Conservation (phyloP, 2,113 vertebrate genomes). For the Nesoenas mayeri region DNA sequence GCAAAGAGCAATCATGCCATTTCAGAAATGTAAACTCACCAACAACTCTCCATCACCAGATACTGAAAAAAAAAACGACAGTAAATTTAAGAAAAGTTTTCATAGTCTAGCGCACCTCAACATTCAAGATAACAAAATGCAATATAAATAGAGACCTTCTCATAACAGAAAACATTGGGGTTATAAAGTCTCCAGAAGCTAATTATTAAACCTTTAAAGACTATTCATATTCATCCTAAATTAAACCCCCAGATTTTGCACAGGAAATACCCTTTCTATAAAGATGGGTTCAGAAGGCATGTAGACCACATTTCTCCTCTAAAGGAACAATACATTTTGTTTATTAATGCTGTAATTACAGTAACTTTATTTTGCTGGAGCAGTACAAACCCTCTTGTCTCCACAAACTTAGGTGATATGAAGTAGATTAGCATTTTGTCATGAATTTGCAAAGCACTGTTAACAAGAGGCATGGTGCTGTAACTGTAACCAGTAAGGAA, state of each 20-base stretch:
- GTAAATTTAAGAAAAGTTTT: background rate
- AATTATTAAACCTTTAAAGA: background rate
- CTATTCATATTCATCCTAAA: background rate
- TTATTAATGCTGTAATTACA: background rate
- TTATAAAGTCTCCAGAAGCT: background rate
- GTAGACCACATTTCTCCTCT: background rate
- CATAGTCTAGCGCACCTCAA: background rate
- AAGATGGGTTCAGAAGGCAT: background rate
- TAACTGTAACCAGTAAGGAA: background rate
- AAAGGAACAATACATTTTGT: background rate
- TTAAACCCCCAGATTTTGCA: background rate
- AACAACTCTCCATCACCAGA: constrained; percentile 87
- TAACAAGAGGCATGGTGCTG: background rate
- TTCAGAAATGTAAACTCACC: constrained; percentile 78
- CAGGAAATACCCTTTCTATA: background rate
- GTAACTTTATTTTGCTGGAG: background rate
- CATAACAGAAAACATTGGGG: background rate
- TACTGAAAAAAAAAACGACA: constrained; percentile 71
- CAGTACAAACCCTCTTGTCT: background rate
- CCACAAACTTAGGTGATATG: background rate
- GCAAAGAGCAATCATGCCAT: background rate
- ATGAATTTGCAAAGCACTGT: background rate
- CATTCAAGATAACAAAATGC: background rate
- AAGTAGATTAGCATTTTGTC: background rate
- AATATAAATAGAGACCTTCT: background rate